Evolutionary conservation across 2,113 vertebrate genomes (phyloP), one percentile per base, ranked within the genome.

Genomic region (Planiliza haematocheilus): DNA sequence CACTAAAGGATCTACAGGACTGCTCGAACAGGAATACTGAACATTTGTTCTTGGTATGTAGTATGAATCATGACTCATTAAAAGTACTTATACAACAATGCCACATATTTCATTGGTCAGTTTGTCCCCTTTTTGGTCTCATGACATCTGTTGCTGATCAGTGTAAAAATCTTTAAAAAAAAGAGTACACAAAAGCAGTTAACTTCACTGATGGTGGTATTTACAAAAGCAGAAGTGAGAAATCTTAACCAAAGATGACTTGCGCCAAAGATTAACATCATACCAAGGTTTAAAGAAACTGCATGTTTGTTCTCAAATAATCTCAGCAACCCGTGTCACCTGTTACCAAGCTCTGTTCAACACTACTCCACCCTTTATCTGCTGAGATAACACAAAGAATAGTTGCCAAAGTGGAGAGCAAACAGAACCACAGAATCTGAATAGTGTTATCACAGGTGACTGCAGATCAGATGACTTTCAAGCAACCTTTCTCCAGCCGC

Each of bases 101-200:
- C 17, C 34, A 60, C 45, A 38, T 42, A 34, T 73, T 52, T 73
- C 65, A 67, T 17, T 78, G 72, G 67, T 18, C n/a, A 62, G 13
- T 76, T 61, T 41, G 18, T 58, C 59, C 11, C 56, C 48, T 83
- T 83, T 87, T 89, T 82, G 76, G 81, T 88, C 49, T 85, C 52
- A 65, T 60, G 68, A 73, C 38, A 48, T 82, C 20, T 51, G 18
- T 5, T 59, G 17, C 82, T 18, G 68, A 84, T 70, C 68, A 61
- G 50, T 52, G 61, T 51, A 51, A 72, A 74, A 74, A 63, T 55
- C 37, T 52, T 48, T n/a, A n/a, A n/a, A n/a, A n/a, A n/a, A n/a
- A n/a, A n/a, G 49, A n/a, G 48, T n/a, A 2, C 12, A 71, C 34
- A 65, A 43, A 57, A 48, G 43, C 14, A 30, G 68, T 70, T 38